A percentile compares a stretch with the other conserved stretches of the same genome.
phyloP scores from a whole-genome alignment of 2,113 vertebrate species.

The Lophura nycthemera region DNA sequence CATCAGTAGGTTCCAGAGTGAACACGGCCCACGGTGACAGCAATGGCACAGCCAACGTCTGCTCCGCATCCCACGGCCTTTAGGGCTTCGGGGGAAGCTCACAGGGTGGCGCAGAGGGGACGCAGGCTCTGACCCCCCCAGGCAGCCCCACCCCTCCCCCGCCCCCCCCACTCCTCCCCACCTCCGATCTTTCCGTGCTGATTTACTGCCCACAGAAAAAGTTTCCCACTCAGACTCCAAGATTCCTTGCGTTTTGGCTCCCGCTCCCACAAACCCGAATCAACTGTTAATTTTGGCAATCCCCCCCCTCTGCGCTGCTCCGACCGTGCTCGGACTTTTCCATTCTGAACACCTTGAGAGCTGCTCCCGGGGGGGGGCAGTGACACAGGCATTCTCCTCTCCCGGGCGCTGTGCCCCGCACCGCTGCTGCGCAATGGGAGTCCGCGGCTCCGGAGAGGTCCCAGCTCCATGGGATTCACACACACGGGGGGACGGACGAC shows the following conservation, averaged over 20 bases:
- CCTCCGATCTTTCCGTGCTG: slow-evolving; percentile 9
- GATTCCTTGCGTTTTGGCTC: slow-evolving; percentile 20
- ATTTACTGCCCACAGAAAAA: slow-evolving; percentile 9
- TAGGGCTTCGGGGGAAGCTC: too few species aligned
- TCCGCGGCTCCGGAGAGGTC: rapidly evolving
- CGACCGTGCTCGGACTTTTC: not conserved
- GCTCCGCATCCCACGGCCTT: too few species aligned
- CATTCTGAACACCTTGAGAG: not conserved
- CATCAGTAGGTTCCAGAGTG: too few species aligned
- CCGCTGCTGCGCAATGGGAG: not conserved
- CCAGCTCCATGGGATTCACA: too few species aligned
- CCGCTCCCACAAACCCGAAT: not conserved
- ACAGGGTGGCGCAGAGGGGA: too few species aligned
- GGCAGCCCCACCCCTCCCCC: too few species aligned
- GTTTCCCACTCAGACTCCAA: slow-evolving; percentile 13
- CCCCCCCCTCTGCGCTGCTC: not conserved
- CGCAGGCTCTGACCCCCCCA: not conserved
- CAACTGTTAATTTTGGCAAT: slow-evolving; percentile 2
- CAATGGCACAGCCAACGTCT: too few species aligned
- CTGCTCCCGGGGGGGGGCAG: not conserved
- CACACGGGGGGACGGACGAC: too few species aligned
- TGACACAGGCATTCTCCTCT: not conserved
- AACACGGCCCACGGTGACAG: too few species aligned
- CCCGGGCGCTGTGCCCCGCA: not conserved
- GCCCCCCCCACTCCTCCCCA: not conserved